These are phyloP conservation scores for Coecobrya sp. DNA, from an alignment of 2,888 invertebrate genomes.

Conservation along the genomic window DNA sequence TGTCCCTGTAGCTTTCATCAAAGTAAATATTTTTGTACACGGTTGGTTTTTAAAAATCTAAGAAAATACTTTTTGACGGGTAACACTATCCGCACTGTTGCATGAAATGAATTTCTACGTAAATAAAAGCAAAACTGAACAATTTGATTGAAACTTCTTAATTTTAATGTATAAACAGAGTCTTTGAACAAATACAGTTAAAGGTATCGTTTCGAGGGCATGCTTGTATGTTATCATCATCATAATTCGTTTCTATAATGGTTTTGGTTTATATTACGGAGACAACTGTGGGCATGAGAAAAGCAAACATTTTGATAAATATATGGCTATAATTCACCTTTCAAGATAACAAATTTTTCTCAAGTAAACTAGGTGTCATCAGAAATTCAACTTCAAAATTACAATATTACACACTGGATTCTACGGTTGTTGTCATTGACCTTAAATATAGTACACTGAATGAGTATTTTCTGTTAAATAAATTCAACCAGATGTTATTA, in stretches of 20 bases:
- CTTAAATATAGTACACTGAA: slow-evolving; percentile 11
- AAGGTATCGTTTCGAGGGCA: not conserved
- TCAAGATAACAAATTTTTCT: not conserved
- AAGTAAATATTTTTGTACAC: no score
- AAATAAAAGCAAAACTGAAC: not conserved
- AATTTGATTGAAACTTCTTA: not conserved
- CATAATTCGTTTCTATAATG: not conserved
- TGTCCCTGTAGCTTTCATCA: no score
- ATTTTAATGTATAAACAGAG: slow-evolving; percentile 2
- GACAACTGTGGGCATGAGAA: not conserved
- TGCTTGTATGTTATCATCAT: not conserved
- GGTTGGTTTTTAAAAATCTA: no score
- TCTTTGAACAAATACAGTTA: not conserved
- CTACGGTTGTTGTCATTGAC: not conserved
- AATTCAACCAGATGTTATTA: not conserved
- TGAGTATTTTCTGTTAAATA: slow-evolving; percentile 51
- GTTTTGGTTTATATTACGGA: not conserved
- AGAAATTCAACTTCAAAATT: not conserved
- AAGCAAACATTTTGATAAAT: not conserved
- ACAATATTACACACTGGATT: not conserved
- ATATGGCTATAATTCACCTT: not conserved
- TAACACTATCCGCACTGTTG: no score
- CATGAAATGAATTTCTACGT: no score
- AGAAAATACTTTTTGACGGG: no score
- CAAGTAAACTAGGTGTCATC: not conserved